These are phyloP conservation scores for human DNA, from an alignment of 2,113 vertebrate genomes.

Conservation along the genomic window GRCh38 chr2:49505001-49505500, in stretches of 20 bases:
- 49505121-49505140: background rate
- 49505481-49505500: background rate
- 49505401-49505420: background rate
- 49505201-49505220: background rate
- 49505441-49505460: too few species aligned
- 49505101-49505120: background rate
- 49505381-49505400: background rate
- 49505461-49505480: background rate
- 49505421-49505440: background rate
- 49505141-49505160: background rate
- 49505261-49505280: background rate
- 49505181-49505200: background rate
- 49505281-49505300: background rate
- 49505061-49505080: background rate
- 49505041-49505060: background rate
- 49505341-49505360: background rate
- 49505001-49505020: background rate
- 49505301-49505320: background rate
- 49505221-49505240: background rate
- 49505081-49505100: background rate
- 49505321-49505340: background rate
- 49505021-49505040: background rate
- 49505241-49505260: background rate
- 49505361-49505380: background rate
- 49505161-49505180: background rate